Base-by-base conservation (phyloP, 2,113 vertebrate species). In the Sardina pilchardus region DNA sequence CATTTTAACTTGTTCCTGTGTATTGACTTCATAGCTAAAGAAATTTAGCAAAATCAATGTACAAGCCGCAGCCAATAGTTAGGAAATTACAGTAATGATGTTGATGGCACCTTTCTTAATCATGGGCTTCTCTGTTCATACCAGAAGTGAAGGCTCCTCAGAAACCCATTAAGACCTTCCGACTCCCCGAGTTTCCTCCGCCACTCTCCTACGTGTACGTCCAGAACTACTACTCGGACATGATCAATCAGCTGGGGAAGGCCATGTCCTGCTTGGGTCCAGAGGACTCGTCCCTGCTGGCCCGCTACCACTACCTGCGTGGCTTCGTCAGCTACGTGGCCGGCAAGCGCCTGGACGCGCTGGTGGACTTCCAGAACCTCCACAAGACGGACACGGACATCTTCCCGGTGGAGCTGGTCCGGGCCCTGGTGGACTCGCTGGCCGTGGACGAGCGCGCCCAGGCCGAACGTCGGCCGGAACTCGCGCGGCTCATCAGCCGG, bases 321-420 rank as follows among this genome's bases (percentile, higher is more conserved):
- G 98, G 98, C 45, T 94, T 99, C 71, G 90, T 99, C 10, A 95
- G 95, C 85, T 94, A 95, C 7, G 96, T 96, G 91, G 96, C 96
- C 82, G 97, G 96, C 17, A 96, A 92, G 56, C 95, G 95, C 4
- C 94, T 99, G 59, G 94, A 94, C 0, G 98, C 98, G 0, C 94
- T 99, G 84, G 93, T 94, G 80, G 98, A 99, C 88, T 99, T 99
- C 91, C 97, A 99, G 94, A 97, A 94, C 89, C 95, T 99, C n/a
- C 97, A 98, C 80, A 98, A 96, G 92, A 99, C 97, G 0, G 98
- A 99, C 89, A 92, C 97, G 0, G 91, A 95, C 36, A 97, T 99
- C 89, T 99, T 99, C 85, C 98, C 98, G 0, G 93, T 92, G 0
- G 96, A 97, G 36, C 95, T 99, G 81, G 97, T 98, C 26, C 95